Evolutionary conservation across 2,113 vertebrate species (phyloP), one percentile per base, ranked within the genome.

Genomic region (Xyliphius kryptos): DNA sequence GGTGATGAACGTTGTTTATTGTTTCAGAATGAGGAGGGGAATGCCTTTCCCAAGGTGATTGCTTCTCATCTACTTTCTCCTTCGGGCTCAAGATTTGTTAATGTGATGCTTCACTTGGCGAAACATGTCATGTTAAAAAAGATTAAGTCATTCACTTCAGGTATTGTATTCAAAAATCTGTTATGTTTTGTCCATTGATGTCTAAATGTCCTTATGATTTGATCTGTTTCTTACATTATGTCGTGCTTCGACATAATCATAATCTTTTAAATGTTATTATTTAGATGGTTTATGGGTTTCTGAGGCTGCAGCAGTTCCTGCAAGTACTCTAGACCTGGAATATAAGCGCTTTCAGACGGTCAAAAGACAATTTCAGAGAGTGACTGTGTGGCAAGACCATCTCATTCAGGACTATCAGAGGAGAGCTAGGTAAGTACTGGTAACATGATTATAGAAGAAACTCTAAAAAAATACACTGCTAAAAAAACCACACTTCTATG

Each of bases 21-120:
- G n/a, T n/a, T n/a, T 36, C 57, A 94, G 92, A 79, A 63, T 0
- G 60, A 89, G 73, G 41, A 37, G 14, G 37, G 66, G 44, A 70
- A 14, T 44, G 0, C 0, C 46, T 67, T 91, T 75, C 87, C 89
- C 71, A 81, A 52, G 44, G 70, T 94, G 52, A 41, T 85, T 12
- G 76, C 85, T 0, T 97, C 94, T 2, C n/a, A 82, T 19, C 79
- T 97, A 67, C 64, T 88, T 51, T 89, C 73, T 21, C 87, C 91
- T 9, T 79, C 74, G 69, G 92, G 93, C 41, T 55, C 73, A 47
- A 94, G 79, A 76, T 86, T 91, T 68, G 41, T 81, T 74, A 78
- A 67, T 16, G 0, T 89, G 6, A 77, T 93, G 75, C 89, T 89
- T 65, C 2, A 14, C 21, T 76, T 96, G 69, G 84, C 89, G 73